Base-by-base conservation (phyloP, 1,140 invertebrate genomes). In the Lepidotrigona ventralis region DNA sequence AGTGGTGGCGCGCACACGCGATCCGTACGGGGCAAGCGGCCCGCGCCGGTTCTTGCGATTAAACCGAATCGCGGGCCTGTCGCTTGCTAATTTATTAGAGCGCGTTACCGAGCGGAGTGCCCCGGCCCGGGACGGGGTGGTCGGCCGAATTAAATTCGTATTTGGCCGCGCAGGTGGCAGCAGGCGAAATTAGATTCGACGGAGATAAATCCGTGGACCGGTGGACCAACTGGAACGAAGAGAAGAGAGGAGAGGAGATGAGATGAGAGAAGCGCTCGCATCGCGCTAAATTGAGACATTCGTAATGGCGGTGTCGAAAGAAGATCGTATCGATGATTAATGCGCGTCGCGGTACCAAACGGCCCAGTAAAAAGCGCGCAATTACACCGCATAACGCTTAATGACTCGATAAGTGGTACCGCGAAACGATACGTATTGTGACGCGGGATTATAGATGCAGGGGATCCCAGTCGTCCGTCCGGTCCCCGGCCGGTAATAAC, bases 21-120 rank as follows among this genome's bases (percentile, higher is more conserved):
- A 33, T 66, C 76, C 68, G 46, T 19, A 60, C 29, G 51, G 68
- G 6, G 82, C 69, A 26, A 70, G 26, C 26, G 53, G 87, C 86
- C 77, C 81, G 63, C 68, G 71, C 89, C 64, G 80, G 60, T 89
- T 91, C 88, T 90, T 88, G 85, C 87, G 85, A 89, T 89, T 90
- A 90, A 89, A 81, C 76, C 82, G 85, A 90, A 83, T 90, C 81
- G 86, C 88, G 83, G 85, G 63, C 70, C 85, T 81, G 79, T 81
- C 88, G 83, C 79, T 89, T 84, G 58, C 77, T 88, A 90, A 91
- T 88, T 91, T 90, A 90, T 91, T 88, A 90, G 68, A 69, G 51
- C 83, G 60, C 77, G 79, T 81, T 86, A 77, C 68, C 77, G 74
- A 53, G 23, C 51, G 26, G 76, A 71, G 63, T 69, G 54, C 19